These are phyloP conservation scores for Fratercula arctica DNA, from an alignment of 2,797 vertebrate species.

Conservation along the genomic window DNA sequence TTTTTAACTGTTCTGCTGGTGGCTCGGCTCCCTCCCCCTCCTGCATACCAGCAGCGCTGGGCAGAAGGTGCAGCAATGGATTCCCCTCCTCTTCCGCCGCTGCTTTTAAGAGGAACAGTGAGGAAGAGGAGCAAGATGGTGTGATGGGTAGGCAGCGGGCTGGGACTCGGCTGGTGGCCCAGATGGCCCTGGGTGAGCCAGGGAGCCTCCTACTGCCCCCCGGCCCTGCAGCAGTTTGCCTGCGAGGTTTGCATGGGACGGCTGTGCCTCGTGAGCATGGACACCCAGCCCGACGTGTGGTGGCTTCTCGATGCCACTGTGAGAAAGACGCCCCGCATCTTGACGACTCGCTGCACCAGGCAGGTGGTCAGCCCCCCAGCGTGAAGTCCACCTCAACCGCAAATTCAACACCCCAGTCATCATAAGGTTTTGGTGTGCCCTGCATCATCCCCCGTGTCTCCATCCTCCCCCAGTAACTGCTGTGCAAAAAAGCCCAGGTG, in stretches of 20 bases:
- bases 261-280: rapidly evolving
- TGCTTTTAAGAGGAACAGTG: rapidly evolving
- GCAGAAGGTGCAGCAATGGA: neutral
- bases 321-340: neutral
- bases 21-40: neutral
- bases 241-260: rapidly evolving
- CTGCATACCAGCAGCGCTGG: neutral
- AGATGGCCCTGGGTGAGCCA: neutral
- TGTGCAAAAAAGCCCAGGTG: neutral
- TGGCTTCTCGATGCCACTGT: rapidly evolving
- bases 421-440: neutral
- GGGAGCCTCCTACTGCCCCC: neutral
- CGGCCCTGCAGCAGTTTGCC: neutral
- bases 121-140: neutral
- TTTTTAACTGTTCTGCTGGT: constrained; percentile 49
- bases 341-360: rapidly evolving
- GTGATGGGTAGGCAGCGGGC: neutral
- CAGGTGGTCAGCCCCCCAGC: rapidly evolving
- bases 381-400: rapidly evolving
- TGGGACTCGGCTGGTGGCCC: neutral
- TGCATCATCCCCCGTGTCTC: neutral
- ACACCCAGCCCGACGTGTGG: neutral
- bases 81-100: neutral
- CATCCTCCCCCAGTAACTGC: neutral
- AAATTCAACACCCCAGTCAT: neutral